These are phyloP conservation scores for Chelonia mydas DNA, from an alignment of 2,797 vertebrate genomes.

Conservation along the genomic window DNA sequence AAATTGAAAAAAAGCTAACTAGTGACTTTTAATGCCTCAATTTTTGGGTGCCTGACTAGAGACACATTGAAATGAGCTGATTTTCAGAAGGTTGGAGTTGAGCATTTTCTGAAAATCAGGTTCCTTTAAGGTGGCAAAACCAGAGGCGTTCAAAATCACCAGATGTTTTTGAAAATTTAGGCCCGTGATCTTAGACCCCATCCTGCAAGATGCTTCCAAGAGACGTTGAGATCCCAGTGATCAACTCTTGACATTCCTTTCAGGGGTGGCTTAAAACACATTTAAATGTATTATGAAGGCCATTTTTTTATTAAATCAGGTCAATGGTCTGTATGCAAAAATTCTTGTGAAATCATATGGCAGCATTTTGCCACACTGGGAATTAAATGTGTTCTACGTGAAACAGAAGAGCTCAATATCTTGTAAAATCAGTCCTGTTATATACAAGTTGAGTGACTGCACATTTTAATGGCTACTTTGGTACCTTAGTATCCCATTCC, in stretches of 20 bases:
- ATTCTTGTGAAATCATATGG: neutral
- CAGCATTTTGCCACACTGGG: neutral
- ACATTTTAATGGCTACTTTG: neutral
- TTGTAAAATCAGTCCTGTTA: neutral
- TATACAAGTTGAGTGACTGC: neutral
- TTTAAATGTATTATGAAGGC: neutral
- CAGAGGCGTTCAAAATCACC: neutral
- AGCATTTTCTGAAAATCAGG: neutral
- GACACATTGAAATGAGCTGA: neutral
- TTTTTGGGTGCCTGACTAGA: neutral
- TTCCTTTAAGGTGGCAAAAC: neutral
- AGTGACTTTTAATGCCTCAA: neutral
- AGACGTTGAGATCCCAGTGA: neutral
- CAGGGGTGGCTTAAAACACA: neutral
- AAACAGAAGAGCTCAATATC: neutral
- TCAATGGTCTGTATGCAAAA: neutral
- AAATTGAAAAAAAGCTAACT: neutral
- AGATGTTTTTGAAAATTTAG: neutral
- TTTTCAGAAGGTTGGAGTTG: neutral
- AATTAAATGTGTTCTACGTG: neutral
- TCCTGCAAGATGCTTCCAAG: neutral
- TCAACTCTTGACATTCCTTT: neutral
- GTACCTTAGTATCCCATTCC: neutral
- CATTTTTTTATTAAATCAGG: neutral
- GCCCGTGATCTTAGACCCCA: neutral